These are phyloP conservation scores for Elegia similella DNA, from an alignment of 2,888 invertebrate species.

Conservation along the genomic window DNA sequence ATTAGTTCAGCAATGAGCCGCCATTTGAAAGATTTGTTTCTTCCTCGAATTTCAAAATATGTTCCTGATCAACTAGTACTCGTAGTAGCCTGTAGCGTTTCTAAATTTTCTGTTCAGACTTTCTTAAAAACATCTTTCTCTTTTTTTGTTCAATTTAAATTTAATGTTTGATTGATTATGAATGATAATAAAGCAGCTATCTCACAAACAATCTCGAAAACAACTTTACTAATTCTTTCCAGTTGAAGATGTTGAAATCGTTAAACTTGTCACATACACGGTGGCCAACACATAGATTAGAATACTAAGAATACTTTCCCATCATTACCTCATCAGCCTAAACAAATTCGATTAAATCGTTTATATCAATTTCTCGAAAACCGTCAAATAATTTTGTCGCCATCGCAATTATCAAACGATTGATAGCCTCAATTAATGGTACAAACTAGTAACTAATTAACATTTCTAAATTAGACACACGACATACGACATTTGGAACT, in stretches of 20 bases:
- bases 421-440: slow-evolving; percentile 19
- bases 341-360: not conserved
- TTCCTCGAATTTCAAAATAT: too few species aligned
- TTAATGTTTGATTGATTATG: too few species aligned
- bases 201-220: not conserved
- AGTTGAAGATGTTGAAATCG: not conserved
- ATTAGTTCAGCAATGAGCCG: too few species aligned
- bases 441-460: slow-evolving; percentile 20
- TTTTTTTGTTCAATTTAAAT: too few species aligned
- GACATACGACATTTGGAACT: not conserved
- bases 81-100: too few species aligned
- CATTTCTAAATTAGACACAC: slow-evolving; percentile 13
- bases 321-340: not conserved
- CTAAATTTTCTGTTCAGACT: too few species aligned
- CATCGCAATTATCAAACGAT: slow-evolving; percentile 5
- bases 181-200: too few species aligned
- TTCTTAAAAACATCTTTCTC: too few species aligned
- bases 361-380: slow-evolving; percentile 18
- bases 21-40: too few species aligned
- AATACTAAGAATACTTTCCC: not conserved
- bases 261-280: not conserved
- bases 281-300: not conserved
- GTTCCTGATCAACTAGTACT: too few species aligned
- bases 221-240: not conserved
- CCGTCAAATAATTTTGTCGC: slow-evolving; percentile 11